Conservation (phyloP, 2,797 vertebrate species). For the Discoglossus pictus region DNA sequence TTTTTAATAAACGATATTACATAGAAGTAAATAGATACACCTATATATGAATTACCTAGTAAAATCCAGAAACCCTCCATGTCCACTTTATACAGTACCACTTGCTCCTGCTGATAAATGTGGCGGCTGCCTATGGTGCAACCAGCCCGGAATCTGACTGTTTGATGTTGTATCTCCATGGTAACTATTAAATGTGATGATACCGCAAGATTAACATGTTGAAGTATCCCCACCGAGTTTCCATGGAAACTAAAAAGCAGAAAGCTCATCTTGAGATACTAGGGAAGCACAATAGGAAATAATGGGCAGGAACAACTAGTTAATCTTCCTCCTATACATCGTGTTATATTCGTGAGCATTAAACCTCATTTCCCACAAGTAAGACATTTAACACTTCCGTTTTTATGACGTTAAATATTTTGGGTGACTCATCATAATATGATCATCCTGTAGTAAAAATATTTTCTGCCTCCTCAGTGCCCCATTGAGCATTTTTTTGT, state of each 20-base stretch:
- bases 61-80: too few species aligned
- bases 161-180: constrained; percentile 41
- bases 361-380: neutral
- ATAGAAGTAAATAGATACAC: too few species aligned
- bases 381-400: neutral
- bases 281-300: neutral
- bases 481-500: constrained; percentile 5
- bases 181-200: constrained; percentile 37
- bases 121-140: constrained; percentile 27
- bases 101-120: constrained; percentile 2
- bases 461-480: neutral
- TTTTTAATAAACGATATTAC: too few species aligned
- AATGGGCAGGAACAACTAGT: neutral
- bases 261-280: neutral
- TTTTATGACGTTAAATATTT: neutral
- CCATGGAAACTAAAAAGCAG: constrained; percentile 25
- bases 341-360: too few species aligned
- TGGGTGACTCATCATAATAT: neutral
- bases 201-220: constrained; percentile 37
- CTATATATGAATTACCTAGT: too few species aligned
- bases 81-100: too few species aligned
- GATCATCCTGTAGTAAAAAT: neutral
- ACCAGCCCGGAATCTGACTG: constrained; percentile 17
- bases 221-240: constrained; percentile 18
- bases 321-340: neutral